phyloP scores from a whole-genome alignment of 2,888 invertebrate species.

The Ditylenchus weischeri region DNA sequence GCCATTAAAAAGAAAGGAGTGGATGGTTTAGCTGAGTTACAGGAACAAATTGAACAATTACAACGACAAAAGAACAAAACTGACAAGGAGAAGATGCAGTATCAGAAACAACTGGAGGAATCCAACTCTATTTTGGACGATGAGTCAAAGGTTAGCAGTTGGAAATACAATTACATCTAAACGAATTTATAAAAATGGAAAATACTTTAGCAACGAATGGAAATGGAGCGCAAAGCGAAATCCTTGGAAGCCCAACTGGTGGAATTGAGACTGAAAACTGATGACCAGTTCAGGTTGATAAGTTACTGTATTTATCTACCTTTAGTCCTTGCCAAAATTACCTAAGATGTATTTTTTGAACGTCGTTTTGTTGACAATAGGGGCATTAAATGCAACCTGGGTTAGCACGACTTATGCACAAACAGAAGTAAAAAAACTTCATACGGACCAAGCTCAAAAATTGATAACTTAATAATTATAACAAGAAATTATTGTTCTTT shows the following conservation, averaged over 20 bases:
- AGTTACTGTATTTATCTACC: background rate
- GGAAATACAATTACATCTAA: no score
- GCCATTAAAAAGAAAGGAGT: slow-evolving; percentile 74
- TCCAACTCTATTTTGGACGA: slow-evolving; percentile 36
- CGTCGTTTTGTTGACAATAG: no score
- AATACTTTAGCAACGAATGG: slow-evolving; percentile 34
- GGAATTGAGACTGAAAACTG: slow-evolving; percentile 37
- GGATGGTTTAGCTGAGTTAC: slow-evolving; percentile 32
- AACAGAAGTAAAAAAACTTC: no score
- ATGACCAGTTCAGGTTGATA: slow-evolving; percentile 33
- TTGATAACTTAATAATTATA: no score
- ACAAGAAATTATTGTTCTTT: background rate
- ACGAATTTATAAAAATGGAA: no score
- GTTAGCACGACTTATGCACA: no score
- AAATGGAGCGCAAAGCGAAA: slow-evolving; percentile 38
- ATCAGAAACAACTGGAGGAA: slow-evolving; percentile 44
- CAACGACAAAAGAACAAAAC: slow-evolving; percentile 27
- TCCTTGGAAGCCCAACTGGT: slow-evolving; percentile 36
- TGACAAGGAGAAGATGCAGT: slow-evolving; percentile 34
- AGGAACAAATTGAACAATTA: slow-evolving; percentile 40
- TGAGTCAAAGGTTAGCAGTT: slow-evolving; percentile 27
- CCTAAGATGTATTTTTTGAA: no score
- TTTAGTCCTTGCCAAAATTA: no score
- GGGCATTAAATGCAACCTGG: no score
- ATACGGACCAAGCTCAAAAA: no score